Evolutionary conservation across 1,140 invertebrate species (phyloP).

Genomic region (Atta texana): DNA sequence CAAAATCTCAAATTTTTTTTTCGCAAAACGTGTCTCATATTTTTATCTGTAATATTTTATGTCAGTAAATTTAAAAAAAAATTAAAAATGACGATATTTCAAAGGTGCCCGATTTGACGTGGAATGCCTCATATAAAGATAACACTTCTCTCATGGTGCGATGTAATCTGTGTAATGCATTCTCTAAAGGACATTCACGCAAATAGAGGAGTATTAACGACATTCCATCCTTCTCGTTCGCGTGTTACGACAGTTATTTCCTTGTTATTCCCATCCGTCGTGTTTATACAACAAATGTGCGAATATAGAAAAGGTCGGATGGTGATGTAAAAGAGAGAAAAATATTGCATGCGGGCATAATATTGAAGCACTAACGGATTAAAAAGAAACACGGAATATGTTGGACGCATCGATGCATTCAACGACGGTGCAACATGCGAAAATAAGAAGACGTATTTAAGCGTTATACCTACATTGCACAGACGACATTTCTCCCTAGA

Average conservation of each 20-base stretch:
- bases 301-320: constrained; percentile 9
- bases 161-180: not conserved
- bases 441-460: constrained; percentile 53
- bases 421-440: not conserved
- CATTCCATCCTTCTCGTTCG: not conserved
- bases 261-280: not conserved
- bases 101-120: too few species aligned
- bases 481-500: constrained; percentile 25
- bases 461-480: not conserved
- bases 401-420: not conserved
- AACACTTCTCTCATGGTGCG: not conserved
- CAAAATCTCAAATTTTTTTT: too few species aligned
- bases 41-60: too few species aligned
- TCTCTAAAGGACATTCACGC: not conserved
- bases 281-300: constrained; percentile 25
- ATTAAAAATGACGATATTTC: too few species aligned
- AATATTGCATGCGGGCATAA: not conserved
- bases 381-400: not conserved
- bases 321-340: not conserved
- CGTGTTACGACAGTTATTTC: not conserved
- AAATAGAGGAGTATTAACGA: not conserved
- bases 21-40: too few species aligned
- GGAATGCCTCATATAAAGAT: too few species aligned
- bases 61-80: too few species aligned
- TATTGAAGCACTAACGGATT: constrained; percentile 18